Evolutionary conservation across 2,113 vertebrate genomes (phyloP), one percentile per base, ranked within the genome.

Genomic region (Callipepla squamata): DNA sequence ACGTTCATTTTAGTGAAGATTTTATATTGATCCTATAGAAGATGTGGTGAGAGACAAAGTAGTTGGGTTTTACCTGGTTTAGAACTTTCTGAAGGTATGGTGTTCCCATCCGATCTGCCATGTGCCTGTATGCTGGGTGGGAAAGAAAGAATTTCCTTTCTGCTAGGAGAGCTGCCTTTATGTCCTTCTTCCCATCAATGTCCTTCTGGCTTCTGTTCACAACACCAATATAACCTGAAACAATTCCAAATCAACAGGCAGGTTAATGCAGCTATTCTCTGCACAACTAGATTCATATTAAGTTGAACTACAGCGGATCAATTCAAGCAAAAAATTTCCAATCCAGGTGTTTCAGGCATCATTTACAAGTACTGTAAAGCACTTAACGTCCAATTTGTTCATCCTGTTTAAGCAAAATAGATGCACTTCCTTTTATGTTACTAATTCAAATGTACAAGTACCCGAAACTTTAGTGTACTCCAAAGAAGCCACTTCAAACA

Each of bases 121-220:
- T 97, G 95, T 99, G 99, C 96, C 99, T 98, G 87, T 99, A 99
- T 36, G 97, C 98, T 2, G 99, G 99, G 91, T 99, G 99, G 13
- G 99, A 99, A 47, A 99, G 97, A 93, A 99, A 99, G 93, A 99
- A 99, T 96, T 99, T 99, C 91, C 99, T 98, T 96, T 99, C 99
- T 11, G 99, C 99, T 1, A 98, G 98, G 96, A 99, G 90, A 18
- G 99, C 99, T 13, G 97, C 98, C 2, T 98, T 98, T 91, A 99
- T 99, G 95, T 99, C 99, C 95, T 99, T 99, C 94, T 97, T 99
- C 36, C 99, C 99, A 84, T 99, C 99, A 4, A 99, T 99, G 92
- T 99, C 99, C 93, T 99, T 99, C 97, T 99, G 99, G 95, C 99
- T 99, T 80, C 99, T 98, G 97, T 99, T 99, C 89, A 99, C 99